Percentiles rank a stretch among this genome's conserved stretches.
phyloP scores from a whole-genome alignment of 1,140 invertebrate genomes.

The Papilio machaon region DNA sequence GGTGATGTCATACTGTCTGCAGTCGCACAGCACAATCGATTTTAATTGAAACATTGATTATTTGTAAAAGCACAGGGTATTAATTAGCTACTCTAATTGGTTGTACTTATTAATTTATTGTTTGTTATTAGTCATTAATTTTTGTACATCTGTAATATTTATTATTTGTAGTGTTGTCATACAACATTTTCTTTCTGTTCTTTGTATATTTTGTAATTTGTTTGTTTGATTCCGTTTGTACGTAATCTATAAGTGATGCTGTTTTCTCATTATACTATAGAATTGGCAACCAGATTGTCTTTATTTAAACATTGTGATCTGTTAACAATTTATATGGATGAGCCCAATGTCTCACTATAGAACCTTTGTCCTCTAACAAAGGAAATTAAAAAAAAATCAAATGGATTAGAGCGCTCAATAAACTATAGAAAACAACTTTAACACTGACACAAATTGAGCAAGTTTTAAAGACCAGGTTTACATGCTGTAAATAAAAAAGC shows the following conservation, averaged over 20 bases:
- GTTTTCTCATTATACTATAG: too few relatives aligned
- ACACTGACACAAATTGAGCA: too few relatives aligned
- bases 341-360: too few relatives aligned
- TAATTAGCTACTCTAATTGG: not conserved
- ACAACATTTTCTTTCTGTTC: not conserved
- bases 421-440: too few relatives aligned
- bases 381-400: too few relatives aligned
- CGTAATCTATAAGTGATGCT: not conserved
- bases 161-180: not conserved
- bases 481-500: too few relatives aligned
- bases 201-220: not conserved
- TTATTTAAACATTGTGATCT: too few relatives aligned
- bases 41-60: conserved; percentile 25
- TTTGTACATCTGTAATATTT: not conserved
- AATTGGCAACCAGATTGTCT: too few relatives aligned
- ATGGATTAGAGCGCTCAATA: too few relatives aligned
- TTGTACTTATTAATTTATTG: not conserved
- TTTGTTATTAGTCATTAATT: not conserved
- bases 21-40: conserved; percentile 3
- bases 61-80: not conserved
- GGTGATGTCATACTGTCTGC: conserved; percentile 32
- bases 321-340: too few relatives aligned
- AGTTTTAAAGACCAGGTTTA: too few relatives aligned
- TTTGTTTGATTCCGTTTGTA: not conserved
- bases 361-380: too few relatives aligned